Percentiles rank a stretch among this genome's conserved stretches.
Evolutionary conservation across 1,140 invertebrate species (phyloP).

Genomic region (Leptopilina boulardi): DNA sequence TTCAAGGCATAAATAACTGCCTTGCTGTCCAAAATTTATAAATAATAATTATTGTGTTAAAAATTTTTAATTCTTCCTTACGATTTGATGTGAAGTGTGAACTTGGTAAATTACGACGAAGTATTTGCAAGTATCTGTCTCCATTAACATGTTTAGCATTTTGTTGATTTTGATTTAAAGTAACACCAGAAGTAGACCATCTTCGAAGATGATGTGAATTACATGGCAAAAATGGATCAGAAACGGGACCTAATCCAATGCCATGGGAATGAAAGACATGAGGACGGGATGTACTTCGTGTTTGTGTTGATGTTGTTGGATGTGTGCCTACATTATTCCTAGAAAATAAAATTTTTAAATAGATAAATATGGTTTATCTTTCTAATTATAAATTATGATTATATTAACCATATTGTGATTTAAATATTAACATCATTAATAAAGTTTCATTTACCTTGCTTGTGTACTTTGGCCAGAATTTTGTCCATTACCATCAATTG

Average conservation of each 20-base stretch:
- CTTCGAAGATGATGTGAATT: constrained; percentile 80
- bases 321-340: constrained; percentile 80
- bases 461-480: constrained; percentile 76
- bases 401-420: background rate
- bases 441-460: constrained; percentile 67
- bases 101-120: constrained; percentile 24
- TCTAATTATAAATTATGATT: constrained; percentile 48
- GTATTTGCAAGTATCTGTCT: constrained; percentile 1
- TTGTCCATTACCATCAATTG: constrained; percentile 49
- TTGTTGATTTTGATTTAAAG: constrained; percentile 53
- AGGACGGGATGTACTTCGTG: constrained; percentile 80
- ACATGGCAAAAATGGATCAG: constrained; percentile 84
- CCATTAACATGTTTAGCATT: constrained; percentile 36
- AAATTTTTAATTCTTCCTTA: background rate
- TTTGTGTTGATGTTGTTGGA: constrained; percentile 82
- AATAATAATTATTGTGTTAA: background rate
- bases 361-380: constrained; percentile 8
- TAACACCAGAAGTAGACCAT: constrained; percentile 47
- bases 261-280: constrained; percentile 77
- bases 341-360: constrained; percentile 43
- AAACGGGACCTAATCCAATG: constrained; percentile 73
- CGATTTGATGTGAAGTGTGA: background rate
- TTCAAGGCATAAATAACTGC: too few species aligned
- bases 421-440: constrained; percentile 21
- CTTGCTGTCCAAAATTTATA: too few species aligned